phyloP scores from a whole-genome alignment of 2,888 invertebrate genomes.

The Drosophila kambysellisi region DNA sequence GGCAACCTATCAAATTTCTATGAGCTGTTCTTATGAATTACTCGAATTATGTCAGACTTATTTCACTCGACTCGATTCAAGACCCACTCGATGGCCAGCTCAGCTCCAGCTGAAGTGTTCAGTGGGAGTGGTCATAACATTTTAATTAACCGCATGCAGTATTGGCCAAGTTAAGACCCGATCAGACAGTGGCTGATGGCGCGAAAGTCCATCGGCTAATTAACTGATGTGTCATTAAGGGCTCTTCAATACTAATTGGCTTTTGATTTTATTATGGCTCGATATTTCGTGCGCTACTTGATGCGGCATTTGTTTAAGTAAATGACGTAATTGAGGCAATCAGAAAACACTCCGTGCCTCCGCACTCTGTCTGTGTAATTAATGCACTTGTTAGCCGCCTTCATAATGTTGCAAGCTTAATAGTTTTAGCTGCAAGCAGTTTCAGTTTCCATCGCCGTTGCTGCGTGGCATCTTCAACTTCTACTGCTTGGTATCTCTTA shows the following conservation, averaged over 20 bases:
- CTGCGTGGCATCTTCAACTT: constrained; percentile 17
- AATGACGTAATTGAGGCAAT: constrained; percentile 17
- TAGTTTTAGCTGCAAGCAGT: constrained; percentile 27
- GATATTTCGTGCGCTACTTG: background rate
- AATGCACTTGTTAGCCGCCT: constrained; percentile 27
- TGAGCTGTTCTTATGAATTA: constrained; percentile 5
- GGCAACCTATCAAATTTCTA: background rate
- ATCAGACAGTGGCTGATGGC: background rate
- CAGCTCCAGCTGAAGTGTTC: constrained; percentile 7
- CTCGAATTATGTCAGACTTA: constrained; percentile 19
- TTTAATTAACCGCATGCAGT: constrained; percentile 46
- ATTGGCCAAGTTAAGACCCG: constrained; percentile 9
- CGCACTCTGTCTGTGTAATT: constrained; percentile 13
- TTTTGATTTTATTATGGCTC: constrained; percentile 21
- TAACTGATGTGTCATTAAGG: constrained; percentile 42
- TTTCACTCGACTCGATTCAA: constrained; percentile 10
- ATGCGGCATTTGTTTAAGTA: constrained; percentile 31
- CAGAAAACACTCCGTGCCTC: background rate
- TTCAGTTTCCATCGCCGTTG: constrained; percentile 1
- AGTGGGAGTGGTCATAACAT: constrained; percentile 35
- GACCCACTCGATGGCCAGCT: constrained; percentile 1
- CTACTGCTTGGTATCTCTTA: background rate
- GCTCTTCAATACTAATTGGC: constrained; percentile 47
- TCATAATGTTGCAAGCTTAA: constrained; percentile 40
- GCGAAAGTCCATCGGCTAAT: constrained; percentile 52